These are phyloP conservation scores for Drosophila demipolita DNA, from an alignment of 2,888 invertebrate genomes.

Conservation along the genomic window DNA sequence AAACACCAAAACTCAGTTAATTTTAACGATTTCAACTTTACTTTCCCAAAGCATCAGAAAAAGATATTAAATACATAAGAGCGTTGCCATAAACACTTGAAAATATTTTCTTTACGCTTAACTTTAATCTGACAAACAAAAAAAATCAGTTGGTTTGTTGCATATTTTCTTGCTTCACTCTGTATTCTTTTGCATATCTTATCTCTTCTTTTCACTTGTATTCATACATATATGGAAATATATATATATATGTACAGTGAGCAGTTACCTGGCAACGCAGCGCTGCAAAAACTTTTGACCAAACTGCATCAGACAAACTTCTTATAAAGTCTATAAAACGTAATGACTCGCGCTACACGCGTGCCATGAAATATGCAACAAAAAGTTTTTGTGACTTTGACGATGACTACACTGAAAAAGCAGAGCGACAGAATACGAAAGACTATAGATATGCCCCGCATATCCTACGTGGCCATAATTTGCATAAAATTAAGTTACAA, in stretches of 20 bases:
- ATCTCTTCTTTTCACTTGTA: conserved; percentile 7
- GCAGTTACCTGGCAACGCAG: conserved; percentile 51
- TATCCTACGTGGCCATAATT: conserved; percentile 28
- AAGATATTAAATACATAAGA: conserved; percentile 28
- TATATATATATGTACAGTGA: neutral
- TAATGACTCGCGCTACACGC: conserved; percentile 76
- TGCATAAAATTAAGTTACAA: conserved; percentile 66
- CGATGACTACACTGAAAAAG: conserved; percentile 10
- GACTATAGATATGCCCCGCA: conserved; percentile 20
- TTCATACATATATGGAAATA: conserved; percentile 8
- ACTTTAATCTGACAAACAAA: conserved; percentile 42
- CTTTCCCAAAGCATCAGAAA: neutral
- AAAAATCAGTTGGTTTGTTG: conserved; percentile 23
- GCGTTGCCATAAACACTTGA: conserved; percentile 32
- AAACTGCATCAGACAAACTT: conserved; percentile 72
- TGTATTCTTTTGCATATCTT: conserved; percentile 15
- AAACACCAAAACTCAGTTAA: conserved; percentile 15
- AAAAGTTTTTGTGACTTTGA: conserved; percentile 70
- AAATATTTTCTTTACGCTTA: conserved; percentile 38
- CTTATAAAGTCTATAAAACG: conserved; percentile 77
- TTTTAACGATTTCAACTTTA: conserved; percentile 19
- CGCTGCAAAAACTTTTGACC: conserved; percentile 65
- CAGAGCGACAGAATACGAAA: neutral
- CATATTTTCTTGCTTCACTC: conserved; percentile 1
- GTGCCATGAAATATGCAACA: conserved; percentile 72